Evolutionary conservation across 1,140 invertebrate genomes (phyloP).

Genomic region (Drosophila azteca): DNA sequence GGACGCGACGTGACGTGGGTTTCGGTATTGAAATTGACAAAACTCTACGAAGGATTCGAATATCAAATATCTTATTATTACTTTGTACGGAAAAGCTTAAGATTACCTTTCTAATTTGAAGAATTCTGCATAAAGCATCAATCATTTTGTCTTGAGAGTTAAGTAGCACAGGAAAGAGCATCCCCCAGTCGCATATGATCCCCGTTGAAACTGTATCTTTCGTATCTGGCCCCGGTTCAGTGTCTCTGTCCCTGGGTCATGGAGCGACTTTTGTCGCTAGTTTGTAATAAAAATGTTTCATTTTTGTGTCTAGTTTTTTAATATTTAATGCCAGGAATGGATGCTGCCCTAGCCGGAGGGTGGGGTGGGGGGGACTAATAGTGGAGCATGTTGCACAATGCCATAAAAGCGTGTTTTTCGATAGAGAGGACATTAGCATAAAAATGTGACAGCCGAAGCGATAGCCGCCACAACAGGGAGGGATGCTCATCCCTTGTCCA

Average conservation of each 20-base stretch:
- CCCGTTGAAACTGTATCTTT: too few relatives aligned
- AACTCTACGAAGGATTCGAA: too few relatives aligned
- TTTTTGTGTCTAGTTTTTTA: slow-evolving; percentile 79
- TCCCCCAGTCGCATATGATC: too few relatives aligned
- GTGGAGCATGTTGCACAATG: slow-evolving; percentile 39
- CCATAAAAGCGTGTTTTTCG: slow-evolving; percentile 69
- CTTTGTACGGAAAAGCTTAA: too few relatives aligned
- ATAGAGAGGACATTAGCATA: slow-evolving; percentile 72
- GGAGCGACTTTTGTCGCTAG: slow-evolving; percentile 43
- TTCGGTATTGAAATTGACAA: too few relatives aligned
- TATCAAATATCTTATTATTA: too few relatives aligned
- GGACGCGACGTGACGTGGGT: background rate
- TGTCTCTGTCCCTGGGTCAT: background rate
- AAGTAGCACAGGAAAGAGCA: too few relatives aligned
- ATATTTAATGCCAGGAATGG: slow-evolving; percentile 72
- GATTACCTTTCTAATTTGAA: too few relatives aligned
- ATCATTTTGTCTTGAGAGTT: too few relatives aligned
- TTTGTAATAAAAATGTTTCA: slow-evolving; percentile 79
- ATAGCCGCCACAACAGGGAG: slow-evolving; percentile 16
- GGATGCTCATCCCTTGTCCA: slow-evolving; percentile 4
- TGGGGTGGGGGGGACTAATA: slow-evolving; percentile 26
- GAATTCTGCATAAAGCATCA: too few relatives aligned
- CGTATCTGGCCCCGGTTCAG: background rate
- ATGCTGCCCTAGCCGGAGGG: slow-evolving; percentile 24
- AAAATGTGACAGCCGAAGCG: slow-evolving; percentile 69